Evolutionary conservation across 2,113 vertebrate genomes (phyloP).

Genomic region (Labeo rohita): DNA sequence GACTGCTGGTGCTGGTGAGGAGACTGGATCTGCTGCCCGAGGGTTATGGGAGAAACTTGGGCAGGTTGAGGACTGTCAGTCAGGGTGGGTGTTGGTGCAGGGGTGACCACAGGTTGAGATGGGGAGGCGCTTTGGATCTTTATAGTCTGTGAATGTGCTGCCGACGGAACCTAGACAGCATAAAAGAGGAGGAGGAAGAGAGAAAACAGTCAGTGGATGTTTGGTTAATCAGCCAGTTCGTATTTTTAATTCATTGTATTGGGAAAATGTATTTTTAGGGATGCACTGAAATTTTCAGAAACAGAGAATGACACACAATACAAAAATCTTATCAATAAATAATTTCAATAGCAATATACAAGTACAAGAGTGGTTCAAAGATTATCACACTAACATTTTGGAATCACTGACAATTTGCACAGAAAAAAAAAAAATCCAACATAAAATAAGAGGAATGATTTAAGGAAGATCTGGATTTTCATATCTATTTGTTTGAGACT

Average conservation of each 20-base stretch:
- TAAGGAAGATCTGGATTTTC: not conserved
- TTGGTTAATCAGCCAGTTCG: not conserved
- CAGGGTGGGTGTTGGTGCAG: conserved; percentile 61
- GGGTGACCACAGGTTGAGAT: conserved; percentile 65
- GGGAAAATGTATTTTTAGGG: not conserved
- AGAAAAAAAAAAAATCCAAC: not conserved
- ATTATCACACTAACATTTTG: not conserved
- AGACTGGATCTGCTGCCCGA: conserved; percentile 83
- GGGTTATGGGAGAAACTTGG: conserved; percentile 81
- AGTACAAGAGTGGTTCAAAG: not conserved
- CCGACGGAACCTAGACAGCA: conserved; percentile 79
- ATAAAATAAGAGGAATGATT: not conserved
- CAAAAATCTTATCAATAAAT: not conserved
- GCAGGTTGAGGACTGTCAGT: conserved; percentile 77
- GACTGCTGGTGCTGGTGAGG: conserved; percentile 80
- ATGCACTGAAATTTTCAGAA: conserved; percentile 26
- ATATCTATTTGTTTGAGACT: not conserved
- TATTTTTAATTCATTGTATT: not conserved
- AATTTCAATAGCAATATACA: not conserved
- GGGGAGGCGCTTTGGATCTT: conserved; percentile 81
- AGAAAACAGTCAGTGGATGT: not conserved
- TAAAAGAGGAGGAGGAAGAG: conserved; percentile 42
- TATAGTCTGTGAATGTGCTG: conserved; percentile 78
- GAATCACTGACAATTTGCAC: not conserved
- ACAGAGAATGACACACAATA: no score